Evolutionary conservation across 2,888 invertebrate species (phyloP).

Genomic region (Bombyx huttoni): DNA sequence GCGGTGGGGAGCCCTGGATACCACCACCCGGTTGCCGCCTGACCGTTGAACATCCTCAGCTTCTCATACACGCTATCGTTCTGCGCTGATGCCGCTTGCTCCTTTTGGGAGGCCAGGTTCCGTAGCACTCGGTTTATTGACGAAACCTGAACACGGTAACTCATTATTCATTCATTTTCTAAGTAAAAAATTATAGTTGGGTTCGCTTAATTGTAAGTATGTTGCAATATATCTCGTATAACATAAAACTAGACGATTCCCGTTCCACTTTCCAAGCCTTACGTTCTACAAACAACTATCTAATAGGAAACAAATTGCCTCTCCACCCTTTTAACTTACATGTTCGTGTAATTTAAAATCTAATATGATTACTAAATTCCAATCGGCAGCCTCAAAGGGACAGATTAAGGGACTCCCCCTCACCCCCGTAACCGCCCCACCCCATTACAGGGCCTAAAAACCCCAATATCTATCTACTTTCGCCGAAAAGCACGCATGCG

Average conservation of each 20-base stretch:
- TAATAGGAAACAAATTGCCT: conserved; percentile 60
- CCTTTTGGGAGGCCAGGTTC: conserved; percentile 96
- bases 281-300: conserved; percentile 21
- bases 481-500: conserved; percentile 65
- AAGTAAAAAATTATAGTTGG: not conserved
- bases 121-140: conserved; percentile 98
- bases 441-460: conserved; percentile 51
- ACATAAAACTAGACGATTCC: not conserved
- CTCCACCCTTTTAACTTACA: conserved; percentile 48
- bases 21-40: conserved; percentile 88
- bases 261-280: not conserved
- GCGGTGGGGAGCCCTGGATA: conserved; percentile 85
- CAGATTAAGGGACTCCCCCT: conserved; percentile 55
- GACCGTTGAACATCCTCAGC: conserved; percentile 94
- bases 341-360: conserved; percentile 70
- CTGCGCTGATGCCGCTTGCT: conserved; percentile 87
- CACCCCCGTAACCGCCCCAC: conserved; percentile 18
- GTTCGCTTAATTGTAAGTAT: not conserved
- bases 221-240: not conserved
- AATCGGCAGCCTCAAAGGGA: conserved; percentile 67
- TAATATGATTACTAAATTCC: conserved; percentile 72
- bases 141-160: conserved; percentile 80
- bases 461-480: conserved; percentile 68
- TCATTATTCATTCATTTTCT: not conserved
- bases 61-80: conserved; percentile 96